These are phyloP conservation scores for Calameuta pallipes DNA, from an alignment of 2,888 invertebrate species.

Conservation along the genomic window DNA sequence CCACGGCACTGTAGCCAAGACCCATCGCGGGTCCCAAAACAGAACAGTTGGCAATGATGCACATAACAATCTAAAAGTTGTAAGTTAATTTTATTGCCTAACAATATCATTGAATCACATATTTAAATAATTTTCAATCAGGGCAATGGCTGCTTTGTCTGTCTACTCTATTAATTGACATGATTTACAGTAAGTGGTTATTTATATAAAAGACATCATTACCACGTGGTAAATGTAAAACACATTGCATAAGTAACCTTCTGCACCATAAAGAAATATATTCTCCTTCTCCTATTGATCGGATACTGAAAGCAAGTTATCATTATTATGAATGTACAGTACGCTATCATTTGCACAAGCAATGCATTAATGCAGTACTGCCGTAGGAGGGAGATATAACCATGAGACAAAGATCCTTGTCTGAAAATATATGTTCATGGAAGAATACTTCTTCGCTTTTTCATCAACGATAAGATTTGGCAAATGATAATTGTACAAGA, in stretches of 20 bases:
- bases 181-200: not conserved
- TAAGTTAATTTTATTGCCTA: conserved; percentile 5
- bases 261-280: not conserved
- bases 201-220: not conserved
- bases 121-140: not conserved
- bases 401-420: not conserved
- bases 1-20: conserved; percentile 71
- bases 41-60: conserved; percentile 67
- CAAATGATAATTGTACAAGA: not conserved
- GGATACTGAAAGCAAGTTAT: not conserved
- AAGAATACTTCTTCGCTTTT: not conserved
- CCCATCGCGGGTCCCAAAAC: conserved; percentile 71
- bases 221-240: not conserved
- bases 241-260: not conserved
- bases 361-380: not conserved
- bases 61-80: conserved; percentile 65
- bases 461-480: not conserved
- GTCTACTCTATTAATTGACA: not conserved
- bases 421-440: not conserved
- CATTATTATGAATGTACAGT: not conserved
- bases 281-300: not conserved
- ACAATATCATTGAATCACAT: not conserved
- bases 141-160: not conserved
- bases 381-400: not conserved
- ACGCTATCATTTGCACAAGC: not conserved